Conservation (phyloP, 2,797 vertebrate species). For the Falco cherrug region DNA sequence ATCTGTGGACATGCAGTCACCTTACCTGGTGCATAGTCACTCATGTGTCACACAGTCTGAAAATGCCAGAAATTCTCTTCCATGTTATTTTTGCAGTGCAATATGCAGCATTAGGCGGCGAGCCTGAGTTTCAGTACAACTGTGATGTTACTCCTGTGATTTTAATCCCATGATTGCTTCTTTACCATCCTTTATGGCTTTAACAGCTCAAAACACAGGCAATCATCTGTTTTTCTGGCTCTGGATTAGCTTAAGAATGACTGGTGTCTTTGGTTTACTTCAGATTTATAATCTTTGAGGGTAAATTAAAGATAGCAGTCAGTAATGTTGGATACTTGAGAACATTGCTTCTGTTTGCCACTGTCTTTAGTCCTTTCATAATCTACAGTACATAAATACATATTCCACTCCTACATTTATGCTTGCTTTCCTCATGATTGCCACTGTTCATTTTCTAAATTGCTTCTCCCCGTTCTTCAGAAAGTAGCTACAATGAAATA, state of each 20-base stretch:
- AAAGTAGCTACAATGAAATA: not conserved
- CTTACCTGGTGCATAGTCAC: fast-evolving
- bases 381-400: not conserved
- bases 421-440: not conserved
- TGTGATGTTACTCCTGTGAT: not conserved
- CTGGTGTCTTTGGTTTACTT: not conserved
- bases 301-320: not conserved
- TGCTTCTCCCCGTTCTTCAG: not conserved
- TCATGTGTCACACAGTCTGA: not conserved
- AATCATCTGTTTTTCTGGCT: not conserved
- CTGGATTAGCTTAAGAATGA: not conserved
- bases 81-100: not conserved
- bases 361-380: not conserved
- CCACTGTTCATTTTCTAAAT: not conserved
- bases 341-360: not conserved
- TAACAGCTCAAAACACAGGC: not conserved
- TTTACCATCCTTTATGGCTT: not conserved
- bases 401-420: not conserved
- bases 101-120: not conserved
- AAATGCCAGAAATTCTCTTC: not conserved
- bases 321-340: not conserved
- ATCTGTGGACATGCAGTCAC: not conserved
- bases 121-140: not conserved
- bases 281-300: not conserved
- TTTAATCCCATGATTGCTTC: not conserved